Evolutionary conservation across 1,140 invertebrate species (phyloP).

Genomic region (Procambarus virginalis): DNA sequence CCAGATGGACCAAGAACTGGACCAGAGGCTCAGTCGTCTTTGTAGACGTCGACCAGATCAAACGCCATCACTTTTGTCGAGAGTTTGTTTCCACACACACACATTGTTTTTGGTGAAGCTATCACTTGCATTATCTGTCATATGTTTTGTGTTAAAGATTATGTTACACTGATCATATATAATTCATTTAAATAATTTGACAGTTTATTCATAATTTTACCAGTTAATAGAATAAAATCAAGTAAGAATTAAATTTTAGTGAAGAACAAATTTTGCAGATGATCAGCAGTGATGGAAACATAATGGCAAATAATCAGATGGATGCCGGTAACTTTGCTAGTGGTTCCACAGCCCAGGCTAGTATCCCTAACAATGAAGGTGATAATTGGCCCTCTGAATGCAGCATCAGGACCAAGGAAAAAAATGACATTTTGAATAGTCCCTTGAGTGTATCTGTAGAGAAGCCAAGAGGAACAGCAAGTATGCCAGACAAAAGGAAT

Average conservation of each 20-base stretch:
- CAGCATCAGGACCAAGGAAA: neutral
- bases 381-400: neutral
- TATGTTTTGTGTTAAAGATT: too few relatives aligned
- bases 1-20: slow-evolving; percentile 22
- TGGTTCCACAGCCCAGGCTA: neutral
- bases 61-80: neutral
- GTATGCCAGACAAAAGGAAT: neutral
- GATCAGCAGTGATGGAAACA: neutral
- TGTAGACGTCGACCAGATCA: neutral
- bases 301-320: neutral
- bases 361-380: neutral
- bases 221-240: neutral
- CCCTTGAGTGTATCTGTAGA: neutral
- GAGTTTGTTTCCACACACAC: too few relatives aligned
- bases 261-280: neutral
- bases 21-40: slow-evolving; percentile 16
- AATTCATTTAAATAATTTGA: neutral
- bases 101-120: too few relatives aligned
- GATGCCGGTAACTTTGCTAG: neutral
- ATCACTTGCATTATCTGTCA: too few relatives aligned
- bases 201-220: neutral
- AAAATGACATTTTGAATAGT: neutral
- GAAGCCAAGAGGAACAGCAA: neutral
- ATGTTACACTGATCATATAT: too few relatives aligned
- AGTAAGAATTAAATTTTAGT: neutral